These are phyloP conservation scores for Tricholaema leucomelas DNA, from an alignment of 2,113 vertebrate genomes.

Conservation along the genomic window DNA sequence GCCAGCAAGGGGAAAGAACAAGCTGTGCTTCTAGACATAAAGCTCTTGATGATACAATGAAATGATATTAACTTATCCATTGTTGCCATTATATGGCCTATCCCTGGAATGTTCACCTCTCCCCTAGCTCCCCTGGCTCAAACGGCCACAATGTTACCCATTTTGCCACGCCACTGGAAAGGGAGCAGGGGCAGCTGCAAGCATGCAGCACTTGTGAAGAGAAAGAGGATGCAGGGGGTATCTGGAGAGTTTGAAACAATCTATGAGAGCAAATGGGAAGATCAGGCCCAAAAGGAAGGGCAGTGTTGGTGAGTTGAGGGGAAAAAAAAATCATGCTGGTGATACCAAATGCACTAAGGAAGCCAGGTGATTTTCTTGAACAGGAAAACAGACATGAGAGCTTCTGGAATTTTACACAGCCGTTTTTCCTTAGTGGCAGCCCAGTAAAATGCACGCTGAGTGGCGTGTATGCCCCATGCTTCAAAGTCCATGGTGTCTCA, in stretches of 20 bases:
- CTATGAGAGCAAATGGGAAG: background rate
- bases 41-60: too few relatives aligned
- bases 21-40: too few relatives aligned
- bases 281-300: background rate
- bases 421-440: background rate
- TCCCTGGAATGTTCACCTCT: too few relatives aligned
- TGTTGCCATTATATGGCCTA: too few relatives aligned
- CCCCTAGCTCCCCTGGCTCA: too few relatives aligned
- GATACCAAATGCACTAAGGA: background rate
- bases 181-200: background rate
- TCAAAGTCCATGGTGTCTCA: background rate
- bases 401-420: background rate
- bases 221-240: background rate
- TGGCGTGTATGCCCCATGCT: rapidly evolving
- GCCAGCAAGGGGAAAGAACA: too few relatives aligned
- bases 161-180: background rate
- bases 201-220: background rate
- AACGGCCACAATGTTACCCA: too few relatives aligned
- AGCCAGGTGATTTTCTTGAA: background rate
- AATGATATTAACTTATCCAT: too few relatives aligned
- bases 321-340: background rate
- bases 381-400: background rate
- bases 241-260: rapidly evolving
- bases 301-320: rapidly evolving
- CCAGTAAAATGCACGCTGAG: background rate